These are phyloP conservation scores for Morelia viridis DNA, from an alignment of 2,797 vertebrate species.

Conservation along the genomic window DNA sequence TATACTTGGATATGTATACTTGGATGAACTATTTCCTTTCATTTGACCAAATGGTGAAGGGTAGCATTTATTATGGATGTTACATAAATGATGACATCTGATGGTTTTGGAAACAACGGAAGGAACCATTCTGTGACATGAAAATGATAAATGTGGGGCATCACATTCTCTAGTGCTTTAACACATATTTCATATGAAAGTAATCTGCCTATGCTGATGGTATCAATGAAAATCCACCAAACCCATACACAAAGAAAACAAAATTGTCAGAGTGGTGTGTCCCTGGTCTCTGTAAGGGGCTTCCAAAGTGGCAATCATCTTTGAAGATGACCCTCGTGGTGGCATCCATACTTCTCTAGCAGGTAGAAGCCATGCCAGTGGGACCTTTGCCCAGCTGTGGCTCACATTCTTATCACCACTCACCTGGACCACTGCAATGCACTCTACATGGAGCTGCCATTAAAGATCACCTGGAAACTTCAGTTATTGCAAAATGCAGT, in stretches of 20 bases:
- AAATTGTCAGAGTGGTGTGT: neutral
- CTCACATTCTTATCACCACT: neutral
- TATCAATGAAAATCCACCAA: neutral
- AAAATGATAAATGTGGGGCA: neutral
- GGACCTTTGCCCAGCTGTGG: neutral
- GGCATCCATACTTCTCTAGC: neutral
- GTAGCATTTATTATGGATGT: neutral
- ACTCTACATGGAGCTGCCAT: neutral
- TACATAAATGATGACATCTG: neutral
- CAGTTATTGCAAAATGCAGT: neutral
- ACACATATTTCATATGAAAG: neutral
- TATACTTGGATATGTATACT: neutral
- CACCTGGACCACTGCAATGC: neutral
- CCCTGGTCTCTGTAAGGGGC: neutral
- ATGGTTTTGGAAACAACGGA: neutral
- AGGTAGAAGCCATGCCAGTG: neutral
- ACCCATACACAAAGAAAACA: neutral
- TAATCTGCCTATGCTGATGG: neutral
- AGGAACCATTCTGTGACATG: neutral
- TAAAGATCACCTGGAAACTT: neutral
- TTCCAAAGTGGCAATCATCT: no score
- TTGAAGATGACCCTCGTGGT: neutral
- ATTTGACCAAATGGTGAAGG: neutral
- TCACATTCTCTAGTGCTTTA: neutral
- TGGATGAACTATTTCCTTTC: neutral